These are phyloP conservation scores for Phalacrocorax brasilianus DNA, from an alignment of 2,113 vertebrate genomes.

Conservation along the genomic window DNA sequence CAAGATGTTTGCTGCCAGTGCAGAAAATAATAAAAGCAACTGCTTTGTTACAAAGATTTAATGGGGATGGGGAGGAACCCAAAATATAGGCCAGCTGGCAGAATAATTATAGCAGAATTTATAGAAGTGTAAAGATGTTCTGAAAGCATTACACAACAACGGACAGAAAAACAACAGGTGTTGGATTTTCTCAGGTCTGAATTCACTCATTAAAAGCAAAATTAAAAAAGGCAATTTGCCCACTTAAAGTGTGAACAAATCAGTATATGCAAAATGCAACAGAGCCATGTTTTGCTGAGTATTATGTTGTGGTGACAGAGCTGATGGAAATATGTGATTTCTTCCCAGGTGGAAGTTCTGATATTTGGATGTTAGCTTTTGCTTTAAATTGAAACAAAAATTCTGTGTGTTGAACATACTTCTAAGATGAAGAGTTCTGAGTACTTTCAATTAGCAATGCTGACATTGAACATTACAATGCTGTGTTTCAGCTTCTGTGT, in stretches of 20 bases:
- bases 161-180: constrained; percentile 18
- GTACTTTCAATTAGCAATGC: background rate
- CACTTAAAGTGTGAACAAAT: background rate
- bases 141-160: background rate
- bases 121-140: background rate
- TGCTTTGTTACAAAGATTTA: background rate
- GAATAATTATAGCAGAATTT: constrained; percentile 20
- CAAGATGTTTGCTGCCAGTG: background rate
- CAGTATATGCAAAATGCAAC: background rate
- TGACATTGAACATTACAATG: background rate
- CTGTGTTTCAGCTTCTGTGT: background rate
- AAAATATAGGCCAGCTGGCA: constrained; percentile 6
- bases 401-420: background rate
- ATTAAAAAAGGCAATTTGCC: background rate
- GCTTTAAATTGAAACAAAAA: background rate
- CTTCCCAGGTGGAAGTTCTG: background rate
- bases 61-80: background rate
- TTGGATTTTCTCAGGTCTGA: background rate
- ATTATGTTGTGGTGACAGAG: background rate
- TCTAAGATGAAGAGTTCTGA: background rate
- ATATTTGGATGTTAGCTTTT: background rate
- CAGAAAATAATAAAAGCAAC: background rate
- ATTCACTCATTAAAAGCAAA: background rate
- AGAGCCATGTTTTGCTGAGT: background rate
- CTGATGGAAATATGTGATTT: background rate